Base-by-base conservation (phyloP, 2,888 invertebrate genomes). In the Acrobasis repandana region DNA sequence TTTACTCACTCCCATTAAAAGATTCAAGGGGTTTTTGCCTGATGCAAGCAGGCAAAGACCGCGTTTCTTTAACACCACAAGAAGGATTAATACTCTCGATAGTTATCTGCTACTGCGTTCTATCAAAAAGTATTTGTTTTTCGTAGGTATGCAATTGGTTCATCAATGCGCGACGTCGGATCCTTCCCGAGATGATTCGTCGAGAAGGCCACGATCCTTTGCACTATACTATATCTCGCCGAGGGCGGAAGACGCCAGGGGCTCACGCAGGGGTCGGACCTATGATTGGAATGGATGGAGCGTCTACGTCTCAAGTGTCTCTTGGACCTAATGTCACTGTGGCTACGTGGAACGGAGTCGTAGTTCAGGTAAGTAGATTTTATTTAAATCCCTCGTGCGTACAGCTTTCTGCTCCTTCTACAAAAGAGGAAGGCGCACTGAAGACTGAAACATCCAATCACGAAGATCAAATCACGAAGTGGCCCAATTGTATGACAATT, bases 111-210 rank as follows among this genome's bases (percentile, higher is more conserved):
- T 28, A 4, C 20, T 20, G 20, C 20, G 20, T 20, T 20, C 20
- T 20, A 20, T 38, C 11, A 11, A 38, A 10, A 11, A 38, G 10
- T 14, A 14, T 14, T 14, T 11, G 43, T 1, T 51, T 51, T 20
- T 9, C 14, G 2, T 61, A 93, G 93, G 94, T 98, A 0, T 98
- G 98, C 92, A 98, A 98, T 86, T 98, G 98, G 98, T 98, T 98
- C 79, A 98, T 98, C 64, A 98, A 98, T 84, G 98, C 98, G 0
- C 94, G 98, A 8, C 94, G 98, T 4, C 94, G 98, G 63, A 97
- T 98, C 74, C 89, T 98, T 38, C 98, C 98, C 0, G 97, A 98
- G 80, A 97, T 98, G 95, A 97, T 98, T 58, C 93, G 97, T 2
- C 94, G 96, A 54, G 98, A 98, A 81, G 98, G 98, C 0, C 96